Evolutionary conservation across 2,113 vertebrate genomes (phyloP), one percentile per base, ranked within the genome.

Genomic region (Trichechus manatus): DNA sequence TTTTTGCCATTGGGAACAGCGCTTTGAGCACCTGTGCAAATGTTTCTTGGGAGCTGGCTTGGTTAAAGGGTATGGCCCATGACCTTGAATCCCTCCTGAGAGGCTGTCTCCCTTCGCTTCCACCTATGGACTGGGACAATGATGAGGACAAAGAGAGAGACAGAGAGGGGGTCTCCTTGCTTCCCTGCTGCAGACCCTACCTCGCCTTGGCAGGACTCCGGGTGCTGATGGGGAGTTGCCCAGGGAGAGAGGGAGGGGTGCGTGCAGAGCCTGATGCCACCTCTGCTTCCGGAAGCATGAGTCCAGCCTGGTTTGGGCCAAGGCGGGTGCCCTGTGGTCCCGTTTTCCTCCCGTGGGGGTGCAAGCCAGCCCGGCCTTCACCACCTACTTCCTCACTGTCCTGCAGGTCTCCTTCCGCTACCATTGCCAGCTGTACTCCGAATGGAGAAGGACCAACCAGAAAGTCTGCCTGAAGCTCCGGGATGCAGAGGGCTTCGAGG

Each of bases 401-500:
- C 77, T 0, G 5, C 98, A 99, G 99, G 99, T 99, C 9, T 99
- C 99, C 59, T 99, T 99, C 99, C 99, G 99, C 96, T 99, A 99
- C 98, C 99, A 99, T 98, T 99, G 99, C 98, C 99, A 99, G 99
- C 98, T 99, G 50, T 99, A 99, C 98, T 99, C 99, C 0, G 99
- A 99, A 98, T 99, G 99, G 99, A 99, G 99, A 88, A 98, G 99
- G 98, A 99, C 99, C 95, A 99, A 99, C 98, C 99, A 99, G 98
- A 99, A 99, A 97, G 99, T 99, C 2, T 99, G 98, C 22, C 88
- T 99, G 98, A 99, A 99, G 99, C 97, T 99, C 89, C 99, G 99
- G 0, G 98, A 99, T 50, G 96, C 97, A 0, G 98, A 99, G 75
- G 99, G 98, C 97, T 97, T 98, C 0, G 98, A 98, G 96, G 99